Conservation (phyloP, 2,888 invertebrate species). For the Tetragonisca angustula region DNA sequence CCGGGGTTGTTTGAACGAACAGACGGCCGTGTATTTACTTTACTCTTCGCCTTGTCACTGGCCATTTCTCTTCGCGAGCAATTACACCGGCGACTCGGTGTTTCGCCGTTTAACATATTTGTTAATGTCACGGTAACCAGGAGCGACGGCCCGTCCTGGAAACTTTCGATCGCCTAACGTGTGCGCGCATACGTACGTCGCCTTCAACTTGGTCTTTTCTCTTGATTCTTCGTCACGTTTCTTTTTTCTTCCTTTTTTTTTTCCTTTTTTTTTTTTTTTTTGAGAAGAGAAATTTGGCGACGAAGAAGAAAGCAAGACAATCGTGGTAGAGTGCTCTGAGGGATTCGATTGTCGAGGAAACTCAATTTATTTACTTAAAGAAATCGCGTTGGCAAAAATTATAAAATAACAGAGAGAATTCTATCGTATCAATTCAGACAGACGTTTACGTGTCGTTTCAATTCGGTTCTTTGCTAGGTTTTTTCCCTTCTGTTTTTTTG, state of each 20-base stretch:
- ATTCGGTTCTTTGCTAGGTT: no score
- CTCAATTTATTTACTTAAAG: no score
- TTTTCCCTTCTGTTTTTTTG: no score
- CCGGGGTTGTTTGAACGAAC: slow-evolving; percentile 51
- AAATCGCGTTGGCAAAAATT: no score
- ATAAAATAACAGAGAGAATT: no score
- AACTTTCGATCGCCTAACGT: slow-evolving; percentile 27
- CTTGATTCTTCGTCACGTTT: no score
- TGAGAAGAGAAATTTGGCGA: neutral
- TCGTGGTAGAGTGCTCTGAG: neutral
- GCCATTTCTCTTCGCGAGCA: slow-evolving; percentile 57
- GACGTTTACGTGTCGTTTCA: no score
- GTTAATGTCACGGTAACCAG: slow-evolving; percentile 45
- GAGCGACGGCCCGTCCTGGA: slow-evolving; percentile 11
- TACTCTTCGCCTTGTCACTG: slow-evolving; percentile 60
- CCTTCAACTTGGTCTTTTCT: neutral
- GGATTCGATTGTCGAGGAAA: neutral
- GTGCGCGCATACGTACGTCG: neutral
- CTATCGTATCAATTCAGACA: no score
- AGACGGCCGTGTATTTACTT: slow-evolving; percentile 51
- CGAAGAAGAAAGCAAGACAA: neutral
- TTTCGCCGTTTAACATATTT: slow-evolving; percentile 60
- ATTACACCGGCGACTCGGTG: slow-evolving; percentile 54
- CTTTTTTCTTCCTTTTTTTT: neutral
- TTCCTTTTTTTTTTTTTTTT: neutral